These are phyloP conservation scores for Serilophus lunatus DNA, from an alignment of 2,113 vertebrate species.

Conservation along the genomic window DNA sequence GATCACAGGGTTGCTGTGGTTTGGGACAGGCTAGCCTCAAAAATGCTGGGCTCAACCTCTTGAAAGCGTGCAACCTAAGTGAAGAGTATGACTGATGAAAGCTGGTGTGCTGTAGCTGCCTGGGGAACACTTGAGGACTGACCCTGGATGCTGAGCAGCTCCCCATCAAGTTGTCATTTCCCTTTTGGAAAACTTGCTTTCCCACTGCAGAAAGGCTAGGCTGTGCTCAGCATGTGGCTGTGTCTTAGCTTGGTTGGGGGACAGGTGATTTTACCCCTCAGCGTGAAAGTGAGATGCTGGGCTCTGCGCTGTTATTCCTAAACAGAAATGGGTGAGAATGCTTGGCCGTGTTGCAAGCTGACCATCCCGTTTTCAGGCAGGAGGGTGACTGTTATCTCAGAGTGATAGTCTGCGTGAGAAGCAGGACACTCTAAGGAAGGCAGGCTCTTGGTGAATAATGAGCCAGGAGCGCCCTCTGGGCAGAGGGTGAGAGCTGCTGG, in stretches of 20 bases:
- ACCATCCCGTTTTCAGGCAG: neutral
- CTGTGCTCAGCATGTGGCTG: neutral
- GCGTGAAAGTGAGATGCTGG: neutral
- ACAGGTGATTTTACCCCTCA: neutral
- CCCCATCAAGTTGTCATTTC: neutral
- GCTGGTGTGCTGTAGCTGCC: neutral
- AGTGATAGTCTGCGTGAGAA: neutral
- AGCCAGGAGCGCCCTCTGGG: neutral
- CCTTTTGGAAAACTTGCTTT: neutral
- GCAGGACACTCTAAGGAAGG: neutral
- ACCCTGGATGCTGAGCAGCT: neutral
- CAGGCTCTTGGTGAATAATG: neutral
- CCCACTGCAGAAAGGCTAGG: neutral
- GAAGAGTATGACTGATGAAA: neutral
- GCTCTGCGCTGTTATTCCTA: neutral
- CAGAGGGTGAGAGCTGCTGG: neutral
- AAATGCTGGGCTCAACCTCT: neutral
- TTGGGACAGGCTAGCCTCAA: neutral
- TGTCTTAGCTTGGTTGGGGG: neutral
- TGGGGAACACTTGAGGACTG: rapidly evolving
- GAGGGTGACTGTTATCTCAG: neutral
- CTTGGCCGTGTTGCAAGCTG: rapidly evolving
- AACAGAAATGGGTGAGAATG: neutral
- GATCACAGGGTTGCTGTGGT: neutral
- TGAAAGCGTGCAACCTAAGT: neutral